Percentiles rank a stretch among this genome's conserved stretches.
Evolutionary conservation across 2,797 vertebrate species (phyloP).

Genomic region (Salarias fasciatus): DNA sequence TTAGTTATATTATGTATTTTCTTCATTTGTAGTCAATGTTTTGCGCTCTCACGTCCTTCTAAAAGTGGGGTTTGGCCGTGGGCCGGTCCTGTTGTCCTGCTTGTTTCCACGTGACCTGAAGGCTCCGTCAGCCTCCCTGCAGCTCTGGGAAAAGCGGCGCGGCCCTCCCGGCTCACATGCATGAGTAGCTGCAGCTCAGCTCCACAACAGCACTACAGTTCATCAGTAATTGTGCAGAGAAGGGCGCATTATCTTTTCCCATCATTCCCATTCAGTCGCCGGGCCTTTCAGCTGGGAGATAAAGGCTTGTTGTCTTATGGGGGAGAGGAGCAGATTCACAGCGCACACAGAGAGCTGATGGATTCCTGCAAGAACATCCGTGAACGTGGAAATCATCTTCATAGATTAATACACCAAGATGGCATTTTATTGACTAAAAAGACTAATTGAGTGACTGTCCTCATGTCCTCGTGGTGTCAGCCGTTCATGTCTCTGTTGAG

Average conservation of each 20-base stretch:
- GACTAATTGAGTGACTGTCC: no score
- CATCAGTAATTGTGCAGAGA: conserved; percentile 39
- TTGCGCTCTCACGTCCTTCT: no score
- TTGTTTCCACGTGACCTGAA: conserved; percentile 16
- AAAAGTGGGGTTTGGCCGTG: no score
- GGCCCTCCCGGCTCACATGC: conserved; percentile 29
- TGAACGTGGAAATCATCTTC: no score
- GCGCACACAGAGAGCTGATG: conserved; percentile 7
- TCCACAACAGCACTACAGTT: conserved; percentile 39
- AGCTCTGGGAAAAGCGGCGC: conserved; percentile 15
- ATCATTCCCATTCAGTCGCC: conserved; percentile 36
- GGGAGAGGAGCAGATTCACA: conserved; percentile 14
- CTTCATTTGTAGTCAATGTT: no score
- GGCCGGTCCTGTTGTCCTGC: conserved; percentile 3
- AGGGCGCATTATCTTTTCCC: conserved; percentile 36
- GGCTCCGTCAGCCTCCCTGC: not conserved
- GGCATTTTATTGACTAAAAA: no score
- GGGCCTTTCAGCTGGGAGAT: conserved; percentile 42
- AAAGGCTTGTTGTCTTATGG: conserved; percentile 39
- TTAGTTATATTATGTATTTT: no score
- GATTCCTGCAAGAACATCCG: not conserved
- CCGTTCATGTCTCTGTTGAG: no score
- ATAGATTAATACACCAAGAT: no score
- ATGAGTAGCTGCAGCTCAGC: conserved; percentile 33
- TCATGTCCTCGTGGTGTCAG: no score